Percentiles rank a stretch among this genome's conserved stretches.
Conservation (phyloP, 1,140 invertebrate genomes). For the Scaptomyza montana region DNA sequence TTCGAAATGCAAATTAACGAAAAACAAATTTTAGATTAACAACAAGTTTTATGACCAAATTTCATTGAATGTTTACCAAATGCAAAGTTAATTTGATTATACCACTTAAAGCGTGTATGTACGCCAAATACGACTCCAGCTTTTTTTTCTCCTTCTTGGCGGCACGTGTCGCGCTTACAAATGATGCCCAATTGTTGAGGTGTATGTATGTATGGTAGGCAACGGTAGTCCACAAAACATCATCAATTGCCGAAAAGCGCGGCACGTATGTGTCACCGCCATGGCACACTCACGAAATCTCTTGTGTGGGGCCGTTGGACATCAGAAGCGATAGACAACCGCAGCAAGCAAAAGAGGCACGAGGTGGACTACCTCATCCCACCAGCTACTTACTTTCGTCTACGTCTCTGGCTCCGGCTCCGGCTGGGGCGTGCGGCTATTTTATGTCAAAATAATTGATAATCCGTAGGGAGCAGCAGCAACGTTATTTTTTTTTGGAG, state of each 20-base stretch:
- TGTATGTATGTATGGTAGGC: conserved; percentile 6
- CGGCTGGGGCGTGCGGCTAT: conserved; percentile 59
- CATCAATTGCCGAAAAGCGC: conserved; percentile 27
- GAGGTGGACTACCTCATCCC: conserved; percentile 11
- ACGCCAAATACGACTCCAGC: conserved; percentile 7
- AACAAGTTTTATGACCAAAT: conserved; percentile 73
- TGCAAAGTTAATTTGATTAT: conserved; percentile 34
- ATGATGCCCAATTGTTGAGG: conserved; percentile 48
- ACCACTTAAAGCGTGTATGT: conserved; percentile 18
- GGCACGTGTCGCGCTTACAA: conserved; percentile 71
- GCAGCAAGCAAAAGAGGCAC: conserved; percentile 2
- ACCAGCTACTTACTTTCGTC: conserved; percentile 4
- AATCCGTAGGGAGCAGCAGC: conserved; percentile 53
- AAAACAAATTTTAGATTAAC: conserved; percentile 68
- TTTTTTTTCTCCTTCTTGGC: conserved; percentile 14
- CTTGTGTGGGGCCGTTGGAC: conserved; percentile 59
- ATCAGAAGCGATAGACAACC: conserved; percentile 52
- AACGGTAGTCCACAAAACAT: conserved; percentile 74
- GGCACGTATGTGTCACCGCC: conserved; percentile 63
- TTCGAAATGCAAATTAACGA: conserved; percentile 64
- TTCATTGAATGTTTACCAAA: conserved; percentile 76
- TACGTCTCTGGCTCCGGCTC: conserved; percentile 29
- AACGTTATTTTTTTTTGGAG: conserved; percentile 22
- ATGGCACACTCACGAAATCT: conserved; percentile 62
- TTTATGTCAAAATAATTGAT: conserved; percentile 81